Conservation (phyloP, 2,113 vertebrate species). For the Bubo blakistoni region DNA sequence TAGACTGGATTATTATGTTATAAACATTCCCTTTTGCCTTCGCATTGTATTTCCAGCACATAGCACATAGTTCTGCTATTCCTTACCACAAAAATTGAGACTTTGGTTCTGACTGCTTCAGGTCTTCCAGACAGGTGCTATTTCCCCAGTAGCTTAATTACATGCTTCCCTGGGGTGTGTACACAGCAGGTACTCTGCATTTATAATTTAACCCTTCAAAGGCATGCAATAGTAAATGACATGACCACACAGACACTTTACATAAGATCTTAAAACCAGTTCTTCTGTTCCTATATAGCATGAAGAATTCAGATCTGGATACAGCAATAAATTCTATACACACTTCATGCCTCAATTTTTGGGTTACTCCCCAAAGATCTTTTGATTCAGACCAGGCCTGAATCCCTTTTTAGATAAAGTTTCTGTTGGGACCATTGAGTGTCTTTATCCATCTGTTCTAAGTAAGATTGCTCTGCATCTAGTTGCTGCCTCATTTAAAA, state of each 20-base stretch:
- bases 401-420: not conserved
- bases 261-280: not conserved
- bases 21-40: not conserved
- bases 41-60: accelerated
- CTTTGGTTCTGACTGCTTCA: not conserved
- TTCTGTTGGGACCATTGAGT: not conserved
- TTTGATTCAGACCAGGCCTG: not conserved
- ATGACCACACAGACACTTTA: not conserved
- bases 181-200: not conserved
- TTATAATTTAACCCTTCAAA: not conserved
- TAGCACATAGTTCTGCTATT: not conserved
- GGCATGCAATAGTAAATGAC: not conserved
- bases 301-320: not conserved
- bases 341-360: not conserved
- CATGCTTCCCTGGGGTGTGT: not conserved
- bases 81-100: not conserved
- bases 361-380: not conserved
- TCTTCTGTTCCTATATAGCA: not conserved
- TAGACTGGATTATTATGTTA: not conserved
- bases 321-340: not conserved
- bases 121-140: not conserved
- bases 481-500: not conserved
- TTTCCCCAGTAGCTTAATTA: not conserved
- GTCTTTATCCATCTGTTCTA: not conserved
- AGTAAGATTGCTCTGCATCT: not conserved